Conservation (phyloP, 2,888 invertebrate genomes). For the Venustoraphidia nigricollis region DNA sequence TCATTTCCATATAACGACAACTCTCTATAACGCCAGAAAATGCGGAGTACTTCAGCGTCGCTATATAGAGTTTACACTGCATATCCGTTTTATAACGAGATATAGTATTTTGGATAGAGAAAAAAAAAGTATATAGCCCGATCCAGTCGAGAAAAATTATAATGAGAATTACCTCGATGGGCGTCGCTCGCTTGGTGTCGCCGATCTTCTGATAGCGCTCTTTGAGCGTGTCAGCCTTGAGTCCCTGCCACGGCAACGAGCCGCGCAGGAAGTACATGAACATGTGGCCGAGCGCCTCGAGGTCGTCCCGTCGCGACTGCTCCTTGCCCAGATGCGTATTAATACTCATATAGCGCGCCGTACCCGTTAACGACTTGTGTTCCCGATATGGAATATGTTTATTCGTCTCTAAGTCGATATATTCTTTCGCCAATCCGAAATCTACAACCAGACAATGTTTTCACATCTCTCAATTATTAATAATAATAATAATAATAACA, state of each 20-base stretch:
- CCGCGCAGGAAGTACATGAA: slow-evolving; percentile 99
- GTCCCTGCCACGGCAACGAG: slow-evolving; percentile 98
- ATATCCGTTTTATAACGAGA: too few relatives aligned
- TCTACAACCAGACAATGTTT: slow-evolving; percentile 40
- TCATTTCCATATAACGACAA: too few relatives aligned
- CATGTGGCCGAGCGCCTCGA: slow-evolving; percentile 99
- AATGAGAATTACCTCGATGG: slow-evolving; percentile 61
- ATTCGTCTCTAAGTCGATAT: slow-evolving; percentile 99
- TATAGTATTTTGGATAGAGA: too few relatives aligned
- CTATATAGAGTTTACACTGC: too few relatives aligned
- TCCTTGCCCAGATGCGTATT: slow-evolving; percentile 99
- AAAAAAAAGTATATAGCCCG: too few relatives aligned
- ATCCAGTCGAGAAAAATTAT: not conserved
- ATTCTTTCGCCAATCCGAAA: slow-evolving; percentile 99
- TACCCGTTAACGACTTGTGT: slow-evolving; percentile 99
- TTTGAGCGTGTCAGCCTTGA: slow-evolving; percentile 98
- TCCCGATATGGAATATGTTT: slow-evolving; percentile 99
- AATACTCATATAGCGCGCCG: slow-evolving; percentile 99
- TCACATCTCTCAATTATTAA: too few relatives aligned
- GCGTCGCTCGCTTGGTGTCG: slow-evolving; percentile 97
- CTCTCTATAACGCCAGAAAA: too few relatives aligned
- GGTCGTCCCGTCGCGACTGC: slow-evolving; percentile 97
- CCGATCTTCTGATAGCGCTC: slow-evolving; percentile 99
- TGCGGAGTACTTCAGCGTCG: too few relatives aligned
- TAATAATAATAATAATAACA: too few relatives aligned